Percentiles rank a stretch among this genome's conserved stretches.
These are phyloP conservation scores for Phasianus colchicus DNA, from an alignment of 2,113 vertebrate species.

Conservation along the genomic window DNA sequence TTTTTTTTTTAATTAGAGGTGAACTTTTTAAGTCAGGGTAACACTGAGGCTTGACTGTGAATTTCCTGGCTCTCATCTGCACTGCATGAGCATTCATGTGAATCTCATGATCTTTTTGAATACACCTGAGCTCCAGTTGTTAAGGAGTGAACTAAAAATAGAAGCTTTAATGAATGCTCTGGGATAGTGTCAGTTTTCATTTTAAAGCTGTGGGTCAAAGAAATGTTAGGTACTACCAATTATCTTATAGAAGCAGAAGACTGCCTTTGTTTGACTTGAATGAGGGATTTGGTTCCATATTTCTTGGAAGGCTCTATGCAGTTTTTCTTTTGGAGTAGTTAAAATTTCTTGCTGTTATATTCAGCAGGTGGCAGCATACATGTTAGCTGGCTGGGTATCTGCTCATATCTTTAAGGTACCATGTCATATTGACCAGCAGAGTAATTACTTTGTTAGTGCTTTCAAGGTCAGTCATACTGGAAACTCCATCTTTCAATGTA, in stretches of 20 bases:
- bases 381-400: constrained; percentile 16
- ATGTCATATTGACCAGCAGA: constrained; percentile 15
- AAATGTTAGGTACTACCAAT: accelerated
- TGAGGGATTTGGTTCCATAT: not conserved
- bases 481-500: constrained; percentile 9
- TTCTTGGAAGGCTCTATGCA: not conserved
- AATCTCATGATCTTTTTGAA: not conserved
- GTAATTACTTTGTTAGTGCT: constrained; percentile 49
- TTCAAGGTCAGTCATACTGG: constrained; percentile 46
- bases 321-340: not conserved
- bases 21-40: not conserved
- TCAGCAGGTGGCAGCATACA: constrained; percentile 53
- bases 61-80: not conserved
- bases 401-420: constrained; percentile 5
- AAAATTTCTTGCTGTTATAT: constrained; percentile 6
- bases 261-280: not conserved
- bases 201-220: not conserved
- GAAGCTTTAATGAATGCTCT: not conserved
- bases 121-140: not conserved
- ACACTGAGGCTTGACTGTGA: not conserved
- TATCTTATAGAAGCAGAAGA: not conserved
- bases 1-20: not conserved
- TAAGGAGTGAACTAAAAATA: not conserved
- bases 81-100: not conserved
- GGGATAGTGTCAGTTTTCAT: not conserved